Evolutionary conservation across 2,888 invertebrate genomes (phyloP).

Genomic region (Tachystola acroxantha): DNA sequence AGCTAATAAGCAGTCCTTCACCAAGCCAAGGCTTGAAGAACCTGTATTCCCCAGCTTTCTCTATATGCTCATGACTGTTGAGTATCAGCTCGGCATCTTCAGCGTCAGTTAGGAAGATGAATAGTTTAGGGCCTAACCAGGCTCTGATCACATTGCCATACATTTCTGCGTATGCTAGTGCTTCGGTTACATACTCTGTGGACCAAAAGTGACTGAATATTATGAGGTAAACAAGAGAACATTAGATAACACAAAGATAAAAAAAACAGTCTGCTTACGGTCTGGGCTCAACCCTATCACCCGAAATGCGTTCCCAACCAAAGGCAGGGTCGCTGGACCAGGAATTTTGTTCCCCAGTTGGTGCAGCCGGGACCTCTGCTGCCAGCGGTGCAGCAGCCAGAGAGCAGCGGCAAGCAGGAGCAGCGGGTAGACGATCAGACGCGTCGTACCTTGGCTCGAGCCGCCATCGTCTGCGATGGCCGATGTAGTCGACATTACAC

Average conservation of each 20-base stretch:
- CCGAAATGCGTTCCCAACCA: constrained; percentile 84
- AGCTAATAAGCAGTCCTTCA: constrained; percentile 86
- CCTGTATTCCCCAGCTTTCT: constrained; percentile 85
- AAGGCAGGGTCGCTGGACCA: constrained; percentile 80
- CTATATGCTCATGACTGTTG: constrained; percentile 85
- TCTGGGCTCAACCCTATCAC: constrained; percentile 80
- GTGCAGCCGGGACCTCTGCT: constrained; percentile 67
- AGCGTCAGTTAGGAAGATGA: constrained; percentile 83
- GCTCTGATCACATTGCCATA: constrained; percentile 76
- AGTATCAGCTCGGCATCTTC: constrained; percentile 85
- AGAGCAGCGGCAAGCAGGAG: constrained; percentile 36
- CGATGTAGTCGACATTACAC: constrained; percentile 32
- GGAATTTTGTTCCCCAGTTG: constrained; percentile 83
- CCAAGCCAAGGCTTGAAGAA: constrained; percentile 91
- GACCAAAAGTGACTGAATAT: neutral
- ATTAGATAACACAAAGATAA: neutral
- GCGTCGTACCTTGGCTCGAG: constrained; percentile 16
- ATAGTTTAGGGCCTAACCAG: constrained; percentile 84
- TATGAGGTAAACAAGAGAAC: neutral
- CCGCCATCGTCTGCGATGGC: constrained; percentile 18
- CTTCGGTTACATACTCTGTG: constrained; percentile 77
- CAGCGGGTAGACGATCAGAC: constrained; percentile 35
- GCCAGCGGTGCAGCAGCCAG: constrained; percentile 63
- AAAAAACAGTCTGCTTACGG: constrained; percentile 55
- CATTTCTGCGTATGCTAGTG: constrained; percentile 63